phyloP scores from a whole-genome alignment of 2,797 vertebrate species.

The Eurystomus glaucurus region DNA sequence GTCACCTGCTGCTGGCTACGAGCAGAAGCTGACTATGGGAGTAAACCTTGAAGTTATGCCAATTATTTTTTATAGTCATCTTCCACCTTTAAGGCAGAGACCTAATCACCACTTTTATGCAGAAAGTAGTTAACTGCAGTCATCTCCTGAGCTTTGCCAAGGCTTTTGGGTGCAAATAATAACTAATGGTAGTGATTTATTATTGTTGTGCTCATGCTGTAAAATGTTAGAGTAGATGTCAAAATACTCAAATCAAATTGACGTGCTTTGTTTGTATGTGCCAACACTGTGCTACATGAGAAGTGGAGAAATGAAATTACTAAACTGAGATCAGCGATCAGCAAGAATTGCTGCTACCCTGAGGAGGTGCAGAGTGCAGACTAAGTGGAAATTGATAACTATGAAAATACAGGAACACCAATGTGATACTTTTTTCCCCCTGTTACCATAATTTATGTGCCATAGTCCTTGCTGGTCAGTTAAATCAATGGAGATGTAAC shows the following conservation, averaged over 20 bases:
- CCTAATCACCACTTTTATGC: neutral
- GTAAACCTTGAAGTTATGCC: neutral
- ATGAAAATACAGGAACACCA: neutral
- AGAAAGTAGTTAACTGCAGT: neutral
- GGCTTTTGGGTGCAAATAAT: neutral
- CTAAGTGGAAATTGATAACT: neutral
- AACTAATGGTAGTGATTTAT: neutral
- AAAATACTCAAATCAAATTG: constrained; percentile 10
- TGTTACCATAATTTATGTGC: neutral
- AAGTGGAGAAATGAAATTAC: neutral
- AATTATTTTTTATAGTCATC: neutral
- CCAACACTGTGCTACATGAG: neutral
- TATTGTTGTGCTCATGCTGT: neutral
- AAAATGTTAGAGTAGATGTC: neutral
- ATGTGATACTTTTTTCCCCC: rapidly evolving
- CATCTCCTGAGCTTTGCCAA: neutral
- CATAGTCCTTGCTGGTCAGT: neutral
- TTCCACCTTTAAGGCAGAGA: neutral
- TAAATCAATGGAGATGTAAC: neutral
- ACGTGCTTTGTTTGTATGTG: neutral
- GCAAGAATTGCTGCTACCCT: neutral
- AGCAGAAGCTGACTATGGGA: neutral
- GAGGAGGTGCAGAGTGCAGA: neutral
- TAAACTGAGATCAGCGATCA: neutral
- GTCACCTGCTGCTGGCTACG: neutral